phyloP scores from a whole-genome alignment of 2,797 vertebrate species.

The Microtus californicus region DNA sequence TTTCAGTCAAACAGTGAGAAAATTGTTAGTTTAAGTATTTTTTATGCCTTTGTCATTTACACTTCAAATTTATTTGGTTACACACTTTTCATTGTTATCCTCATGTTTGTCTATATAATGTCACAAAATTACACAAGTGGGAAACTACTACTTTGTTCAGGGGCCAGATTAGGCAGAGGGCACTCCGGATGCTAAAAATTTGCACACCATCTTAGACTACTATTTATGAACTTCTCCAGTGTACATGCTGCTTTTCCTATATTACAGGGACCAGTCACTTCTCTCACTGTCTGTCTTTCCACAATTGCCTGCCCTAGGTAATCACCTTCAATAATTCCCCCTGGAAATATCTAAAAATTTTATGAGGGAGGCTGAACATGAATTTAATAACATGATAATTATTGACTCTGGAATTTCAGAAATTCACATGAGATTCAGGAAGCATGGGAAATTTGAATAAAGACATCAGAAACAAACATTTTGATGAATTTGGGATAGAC shows the following conservation, averaged over 20 bases:
- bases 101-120: neutral
- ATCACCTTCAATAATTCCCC: neutral
- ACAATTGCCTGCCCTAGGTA: neutral
- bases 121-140: neutral
- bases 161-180: neutral
- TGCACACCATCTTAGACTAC: neutral
- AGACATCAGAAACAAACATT: conserved; percentile 40
- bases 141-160: neutral
- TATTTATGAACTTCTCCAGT: neutral
- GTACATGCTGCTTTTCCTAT: neutral
- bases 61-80: neutral
- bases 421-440: neutral
- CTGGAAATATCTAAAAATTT: neutral
- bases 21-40: neutral
- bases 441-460: conserved; percentile 18
- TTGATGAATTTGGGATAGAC: neutral
- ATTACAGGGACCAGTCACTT: neutral
- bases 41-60: neutral
- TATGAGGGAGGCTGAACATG: neutral
- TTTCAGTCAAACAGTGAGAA: neutral
- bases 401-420: neutral
- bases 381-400: neutral
- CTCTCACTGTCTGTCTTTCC: neutral
- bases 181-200: neutral
- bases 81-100: neutral